These are phyloP conservation scores for Echinometra lucunter DNA, from an alignment of 53 echinoderm and acorn worm genomes.

Conservation along the genomic window DNA sequence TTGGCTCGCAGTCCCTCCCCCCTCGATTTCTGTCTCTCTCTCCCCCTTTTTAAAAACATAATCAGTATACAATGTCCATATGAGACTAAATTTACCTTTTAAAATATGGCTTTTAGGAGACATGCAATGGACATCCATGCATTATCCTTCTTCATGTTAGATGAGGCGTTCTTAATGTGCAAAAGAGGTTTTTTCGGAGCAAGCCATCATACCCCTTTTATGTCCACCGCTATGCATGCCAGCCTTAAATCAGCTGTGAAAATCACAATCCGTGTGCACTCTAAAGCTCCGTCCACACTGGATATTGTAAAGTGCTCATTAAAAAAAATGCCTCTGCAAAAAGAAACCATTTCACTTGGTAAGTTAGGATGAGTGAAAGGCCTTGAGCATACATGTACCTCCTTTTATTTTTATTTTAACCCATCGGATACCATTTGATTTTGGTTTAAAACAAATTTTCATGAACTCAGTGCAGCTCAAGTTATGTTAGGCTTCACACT, in stretches of 20 bases:
- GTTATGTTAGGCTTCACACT: too few species aligned
- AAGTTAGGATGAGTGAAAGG: too few species aligned
- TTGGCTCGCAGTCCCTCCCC: background rate
- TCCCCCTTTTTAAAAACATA: background rate
- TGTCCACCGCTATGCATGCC: constrained; percentile 12
- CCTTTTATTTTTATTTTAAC: too few species aligned
- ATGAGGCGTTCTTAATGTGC: constrained; percentile 31
- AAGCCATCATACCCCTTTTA: constrained; percentile 16
- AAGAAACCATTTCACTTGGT: too few species aligned
- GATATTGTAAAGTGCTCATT: too few species aligned
- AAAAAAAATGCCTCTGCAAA: too few species aligned
- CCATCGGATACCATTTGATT: too few species aligned
- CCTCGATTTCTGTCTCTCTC: background rate
- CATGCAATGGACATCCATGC: background rate
- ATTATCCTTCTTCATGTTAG: background rate
- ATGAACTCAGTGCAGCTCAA: too few species aligned
- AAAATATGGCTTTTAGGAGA: background rate
- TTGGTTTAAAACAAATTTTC: too few species aligned
- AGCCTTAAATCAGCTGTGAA: constrained; percentile 18
- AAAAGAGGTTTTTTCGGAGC: background rate
- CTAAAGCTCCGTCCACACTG: background rate
- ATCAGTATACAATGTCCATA: background rate
- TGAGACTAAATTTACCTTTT: background rate
- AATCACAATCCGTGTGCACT: background rate
- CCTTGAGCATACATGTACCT: too few species aligned